Conservation (phyloP, 2,113 vertebrate genomes). For the Colinus virginianus region DNA sequence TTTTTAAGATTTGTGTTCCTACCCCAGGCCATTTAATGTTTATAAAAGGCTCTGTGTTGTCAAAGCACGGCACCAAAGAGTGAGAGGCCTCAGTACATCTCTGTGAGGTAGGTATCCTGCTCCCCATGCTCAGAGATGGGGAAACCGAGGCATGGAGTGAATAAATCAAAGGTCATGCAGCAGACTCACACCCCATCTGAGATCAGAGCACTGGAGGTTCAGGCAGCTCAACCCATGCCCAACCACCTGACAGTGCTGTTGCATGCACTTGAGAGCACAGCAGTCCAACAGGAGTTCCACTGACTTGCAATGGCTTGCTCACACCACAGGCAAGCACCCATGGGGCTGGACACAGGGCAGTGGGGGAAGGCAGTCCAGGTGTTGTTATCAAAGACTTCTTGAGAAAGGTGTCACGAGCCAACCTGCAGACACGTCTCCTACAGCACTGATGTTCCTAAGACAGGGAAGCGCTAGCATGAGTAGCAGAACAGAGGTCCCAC, state of each 20-base stretch:
- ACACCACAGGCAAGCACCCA: background rate
- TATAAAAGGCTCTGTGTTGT: conserved; percentile 67
- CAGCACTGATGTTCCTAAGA: conserved; percentile 37
- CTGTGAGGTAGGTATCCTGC: conserved; percentile 69
- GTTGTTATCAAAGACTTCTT: background rate
- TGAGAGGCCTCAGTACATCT: conserved; percentile 69
- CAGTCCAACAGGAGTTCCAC: background rate
- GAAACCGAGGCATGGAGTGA: conserved; percentile 73
- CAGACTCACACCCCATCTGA: conserved; percentile 36
- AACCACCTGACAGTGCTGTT: background rate
- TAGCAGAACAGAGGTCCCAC: conserved; percentile 18
- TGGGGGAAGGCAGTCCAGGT: background rate
- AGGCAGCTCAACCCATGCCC: conserved; percentile 27
- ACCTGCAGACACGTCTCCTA: background rate
- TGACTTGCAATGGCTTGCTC: background rate
- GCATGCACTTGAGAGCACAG: background rate
- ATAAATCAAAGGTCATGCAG: conserved; percentile 67
- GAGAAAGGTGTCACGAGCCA: background rate
- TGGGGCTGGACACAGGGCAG: background rate
- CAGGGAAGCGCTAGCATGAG: conserved; percentile 23
- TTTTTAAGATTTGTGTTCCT: conserved; percentile 39
- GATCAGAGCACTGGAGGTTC: background rate
- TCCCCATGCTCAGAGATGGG: conserved; percentile 60
- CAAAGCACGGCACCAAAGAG: conserved; percentile 67
- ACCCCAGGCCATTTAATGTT: conserved; percentile 11